Conservation (phyloP, 2,113 vertebrate species). For the Ellobius talpinus region DNA sequence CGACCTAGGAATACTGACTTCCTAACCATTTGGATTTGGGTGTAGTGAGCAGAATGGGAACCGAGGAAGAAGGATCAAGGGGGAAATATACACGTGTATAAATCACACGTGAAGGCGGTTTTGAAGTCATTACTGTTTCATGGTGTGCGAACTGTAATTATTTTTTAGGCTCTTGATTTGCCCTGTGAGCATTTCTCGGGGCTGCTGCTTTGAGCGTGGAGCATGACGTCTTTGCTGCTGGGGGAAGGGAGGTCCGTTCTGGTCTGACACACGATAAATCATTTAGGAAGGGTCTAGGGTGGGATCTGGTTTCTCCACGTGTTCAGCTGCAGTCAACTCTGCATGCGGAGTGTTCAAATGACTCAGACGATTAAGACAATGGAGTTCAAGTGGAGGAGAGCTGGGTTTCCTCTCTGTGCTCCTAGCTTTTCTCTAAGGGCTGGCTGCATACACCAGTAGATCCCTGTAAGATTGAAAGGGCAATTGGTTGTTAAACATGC, state of each 20-base stretch:
- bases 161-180: constrained; percentile 78
- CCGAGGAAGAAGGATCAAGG: constrained; percentile 46
- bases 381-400: constrained; percentile 61
- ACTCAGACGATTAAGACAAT: constrained; percentile 56
- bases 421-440: neutral
- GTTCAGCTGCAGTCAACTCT: constrained; percentile 65
- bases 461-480: neutral
- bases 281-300: constrained; percentile 67
- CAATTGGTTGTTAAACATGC: neutral
- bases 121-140: constrained; percentile 80
- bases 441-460: neutral
- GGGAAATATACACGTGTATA: constrained; percentile 72
- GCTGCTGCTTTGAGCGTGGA: constrained; percentile 70
- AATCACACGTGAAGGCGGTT: constrained; percentile 75
- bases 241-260: constrained; percentile 60
- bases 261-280: constrained; percentile 76
- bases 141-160: constrained; percentile 79
- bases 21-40: constrained; percentile 74
- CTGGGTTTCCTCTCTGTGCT: neutral
- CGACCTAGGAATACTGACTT: constrained; percentile 75
- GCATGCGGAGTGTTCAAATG: neutral
- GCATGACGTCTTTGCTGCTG: constrained; percentile 78
- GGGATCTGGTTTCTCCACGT: constrained; percentile 70
- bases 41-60: constrained; percentile 33
- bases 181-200: constrained; percentile 72